phyloP scores from a whole-genome alignment of 2,888 invertebrate species.

The Arctia plantaginis region DNA sequence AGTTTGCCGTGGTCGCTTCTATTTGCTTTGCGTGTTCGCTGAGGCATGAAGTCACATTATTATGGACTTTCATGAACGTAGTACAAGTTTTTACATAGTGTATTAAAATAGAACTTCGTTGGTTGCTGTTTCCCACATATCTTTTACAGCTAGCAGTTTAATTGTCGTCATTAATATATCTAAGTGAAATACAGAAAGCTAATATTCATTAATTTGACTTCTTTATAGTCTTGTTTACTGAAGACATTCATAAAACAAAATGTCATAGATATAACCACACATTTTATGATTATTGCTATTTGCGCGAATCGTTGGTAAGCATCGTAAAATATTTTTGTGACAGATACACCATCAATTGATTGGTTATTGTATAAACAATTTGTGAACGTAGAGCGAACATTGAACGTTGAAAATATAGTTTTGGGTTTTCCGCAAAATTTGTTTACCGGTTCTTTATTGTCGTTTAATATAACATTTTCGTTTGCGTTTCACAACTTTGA shows the following conservation, averaged over 20 bases:
- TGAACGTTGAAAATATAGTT: background rate
- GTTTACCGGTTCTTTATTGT: background rate
- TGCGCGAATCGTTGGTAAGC: conserved; percentile 15
- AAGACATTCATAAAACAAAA: conserved; percentile 23
- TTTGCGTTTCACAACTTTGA: background rate
- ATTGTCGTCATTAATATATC: conserved; percentile 3
- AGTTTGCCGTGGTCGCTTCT: background rate
- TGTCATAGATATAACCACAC: conserved; percentile 17
- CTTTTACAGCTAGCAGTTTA: conserved; percentile 18
- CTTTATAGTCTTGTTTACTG: conserved; percentile 23
- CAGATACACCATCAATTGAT: conserved; percentile 22
- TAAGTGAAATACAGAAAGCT: conserved; percentile 5
- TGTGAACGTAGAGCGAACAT: background rate
- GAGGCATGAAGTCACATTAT: background rate
- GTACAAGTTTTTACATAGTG: background rate
- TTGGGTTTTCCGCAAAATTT: background rate
- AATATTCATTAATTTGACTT: conserved; percentile 17
- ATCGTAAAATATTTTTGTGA: conserved; percentile 27
- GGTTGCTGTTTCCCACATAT: background rate
- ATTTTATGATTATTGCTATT: conserved; percentile 28
- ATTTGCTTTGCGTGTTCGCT: background rate
- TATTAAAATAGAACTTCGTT: background rate
- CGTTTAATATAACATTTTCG: background rate
- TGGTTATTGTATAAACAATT: conserved; percentile 16
- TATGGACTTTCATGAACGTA: background rate